phyloP scores from a whole-genome alignment of 53 echinoderm and acorn worm genomes.

The Astropecten irregularis region DNA sequence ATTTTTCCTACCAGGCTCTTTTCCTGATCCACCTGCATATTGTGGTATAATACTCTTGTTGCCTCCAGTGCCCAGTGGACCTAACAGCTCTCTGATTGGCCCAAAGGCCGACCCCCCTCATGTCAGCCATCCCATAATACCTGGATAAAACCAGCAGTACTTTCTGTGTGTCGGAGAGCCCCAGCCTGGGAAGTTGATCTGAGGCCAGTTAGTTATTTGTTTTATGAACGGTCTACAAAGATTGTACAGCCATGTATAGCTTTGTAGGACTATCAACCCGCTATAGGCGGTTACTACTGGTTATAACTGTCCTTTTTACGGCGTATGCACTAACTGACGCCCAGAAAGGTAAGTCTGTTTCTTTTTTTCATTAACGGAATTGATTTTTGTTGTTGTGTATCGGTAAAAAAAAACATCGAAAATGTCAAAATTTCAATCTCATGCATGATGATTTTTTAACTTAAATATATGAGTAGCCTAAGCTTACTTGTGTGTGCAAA shows the following conservation, averaged over 20 bases:
- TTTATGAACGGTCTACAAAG: constrained; percentile 61
- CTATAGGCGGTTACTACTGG: constrained; percentile 74
- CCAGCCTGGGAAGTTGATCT: constrained; percentile 71
- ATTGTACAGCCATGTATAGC: constrained; percentile 88
- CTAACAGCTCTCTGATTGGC: constrained; percentile 65
- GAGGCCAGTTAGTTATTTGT: constrained; percentile 58
- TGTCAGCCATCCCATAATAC: constrained; percentile 82
- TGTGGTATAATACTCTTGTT: too few species aligned
- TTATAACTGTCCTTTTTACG: constrained; percentile 50
- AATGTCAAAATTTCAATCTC: constrained; percentile 43
- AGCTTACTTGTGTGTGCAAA: constrained; percentile 51
- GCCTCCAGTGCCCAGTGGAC: neutral
- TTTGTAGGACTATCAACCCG: constrained; percentile 71
- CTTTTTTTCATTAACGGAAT: too few species aligned
- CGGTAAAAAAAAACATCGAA: neutral
- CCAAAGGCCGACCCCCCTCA: constrained; percentile 68
- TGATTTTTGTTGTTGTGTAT: too few species aligned
- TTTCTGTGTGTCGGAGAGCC: constrained; percentile 64
- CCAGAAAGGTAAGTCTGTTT: constrained; percentile 63
- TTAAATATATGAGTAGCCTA: neutral
- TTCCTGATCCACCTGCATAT: too few species aligned
- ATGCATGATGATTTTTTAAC: constrained; percentile 51
- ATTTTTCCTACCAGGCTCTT: too few species aligned
- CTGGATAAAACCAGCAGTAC: constrained; percentile 66
- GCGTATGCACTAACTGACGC: constrained; percentile 38